A percentile compares a stretch with the other conserved stretches of the same genome.
Conservation (phyloP, 2,113 vertebrate genomes). For the Rallus limicola region DNA sequence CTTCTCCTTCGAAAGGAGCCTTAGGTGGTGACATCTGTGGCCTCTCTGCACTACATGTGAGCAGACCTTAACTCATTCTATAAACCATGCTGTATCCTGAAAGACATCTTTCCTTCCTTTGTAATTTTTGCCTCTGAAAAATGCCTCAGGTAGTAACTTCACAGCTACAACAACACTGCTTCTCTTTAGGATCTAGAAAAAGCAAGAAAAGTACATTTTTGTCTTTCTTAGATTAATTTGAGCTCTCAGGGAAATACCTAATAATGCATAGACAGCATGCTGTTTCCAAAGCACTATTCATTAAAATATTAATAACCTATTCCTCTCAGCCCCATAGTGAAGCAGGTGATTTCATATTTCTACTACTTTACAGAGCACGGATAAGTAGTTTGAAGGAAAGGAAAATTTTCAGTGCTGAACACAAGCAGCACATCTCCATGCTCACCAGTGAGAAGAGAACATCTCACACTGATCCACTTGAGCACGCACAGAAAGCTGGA, state of each 20-base stretch:
- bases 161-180: not conserved
- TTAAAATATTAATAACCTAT: constrained; percentile 30
- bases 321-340: not conserved
- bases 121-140: not conserved
- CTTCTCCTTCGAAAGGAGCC: not conserved
- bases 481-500: not conserved
- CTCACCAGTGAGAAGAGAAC: not conserved
- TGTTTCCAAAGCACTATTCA: constrained; percentile 1
- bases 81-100: not conserved
- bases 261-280: not conserved
- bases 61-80: not conserved
- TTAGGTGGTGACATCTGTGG: not conserved
- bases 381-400: not conserved
- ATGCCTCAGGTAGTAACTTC: not conserved
- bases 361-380: not conserved
- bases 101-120: not conserved
- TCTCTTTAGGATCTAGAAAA: not conserved
- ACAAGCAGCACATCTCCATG: not conserved
- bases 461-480: not conserved
- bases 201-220: not conserved
- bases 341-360: not conserved
- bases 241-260: not conserved
- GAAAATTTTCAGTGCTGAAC: not conserved
- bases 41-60: not conserved
- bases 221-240: not conserved